Percentiles rank a stretch among this genome's conserved stretches.
These are phyloP conservation scores for Pseudomugil gertrudae DNA, from an alignment of 2,797 vertebrate species.

Conservation along the genomic window DNA sequence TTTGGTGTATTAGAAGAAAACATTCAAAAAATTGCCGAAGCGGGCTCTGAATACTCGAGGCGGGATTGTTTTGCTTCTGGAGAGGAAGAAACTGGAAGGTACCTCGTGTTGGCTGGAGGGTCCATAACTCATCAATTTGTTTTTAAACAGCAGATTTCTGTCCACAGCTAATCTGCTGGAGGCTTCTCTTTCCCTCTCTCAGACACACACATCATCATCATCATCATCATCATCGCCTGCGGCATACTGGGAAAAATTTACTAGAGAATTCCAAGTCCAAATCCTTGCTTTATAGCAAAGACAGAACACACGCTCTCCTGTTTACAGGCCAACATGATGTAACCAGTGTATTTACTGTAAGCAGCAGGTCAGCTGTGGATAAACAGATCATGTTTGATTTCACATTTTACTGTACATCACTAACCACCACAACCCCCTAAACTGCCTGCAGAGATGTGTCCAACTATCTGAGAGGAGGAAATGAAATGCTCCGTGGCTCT, in stretches of 20 bases:
- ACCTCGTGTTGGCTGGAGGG: constrained; percentile 76
- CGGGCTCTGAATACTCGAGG: constrained; percentile 65
- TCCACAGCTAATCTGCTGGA: constrained; percentile 60
- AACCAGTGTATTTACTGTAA: constrained; percentile 40
- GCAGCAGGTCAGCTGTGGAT: constrained; percentile 26
- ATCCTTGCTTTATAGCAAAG: constrained; percentile 38
- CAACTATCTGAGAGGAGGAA: constrained; percentile 58
- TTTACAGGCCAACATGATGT: constrained; percentile 17
- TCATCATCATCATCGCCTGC: constrained; percentile 35
- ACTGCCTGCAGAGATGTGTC: constrained; percentile 7
- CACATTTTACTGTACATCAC: constrained; percentile 11
- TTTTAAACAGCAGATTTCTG: constrained; percentile 85
- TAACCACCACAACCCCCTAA: background rate
- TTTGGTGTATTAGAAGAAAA: constrained; percentile 76
- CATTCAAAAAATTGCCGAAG: constrained; percentile 70
- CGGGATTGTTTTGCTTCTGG: constrained; percentile 60
- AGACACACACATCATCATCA: no score
- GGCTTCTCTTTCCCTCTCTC: constrained; percentile 33
- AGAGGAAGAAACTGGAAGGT: constrained; percentile 73
- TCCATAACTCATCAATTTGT: constrained; percentile 83
- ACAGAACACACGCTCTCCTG: background rate
- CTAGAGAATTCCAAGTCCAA: constrained; percentile 56
- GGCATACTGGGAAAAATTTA: constrained; percentile 56
- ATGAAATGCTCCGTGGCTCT: constrained; percentile 63
- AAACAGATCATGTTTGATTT: constrained; percentile 30